These are phyloP conservation scores for Linnaemya vulpina DNA, from an alignment of 2,888 invertebrate genomes.

Conservation along the genomic window DNA sequence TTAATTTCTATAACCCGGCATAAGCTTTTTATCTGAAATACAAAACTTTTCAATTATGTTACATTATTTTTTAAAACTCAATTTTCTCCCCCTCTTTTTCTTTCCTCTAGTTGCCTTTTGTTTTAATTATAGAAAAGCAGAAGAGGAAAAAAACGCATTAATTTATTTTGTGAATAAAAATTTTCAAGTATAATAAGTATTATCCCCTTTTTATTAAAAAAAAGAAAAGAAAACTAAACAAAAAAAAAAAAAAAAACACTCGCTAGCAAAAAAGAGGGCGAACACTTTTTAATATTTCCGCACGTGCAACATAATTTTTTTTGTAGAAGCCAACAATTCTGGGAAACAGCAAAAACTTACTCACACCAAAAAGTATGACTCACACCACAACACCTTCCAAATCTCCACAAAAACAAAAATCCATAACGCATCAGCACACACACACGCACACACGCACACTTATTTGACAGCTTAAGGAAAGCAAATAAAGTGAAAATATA, in stretches of 20 bases:
- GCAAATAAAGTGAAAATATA: background rate
- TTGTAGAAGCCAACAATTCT: slow-evolving; percentile 17
- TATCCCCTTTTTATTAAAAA: slow-evolving; percentile 63
- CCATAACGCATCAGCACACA: slow-evolving; percentile 20
- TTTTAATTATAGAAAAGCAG: slow-evolving; percentile 38
- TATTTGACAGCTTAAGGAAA: slow-evolving; percentile 23
- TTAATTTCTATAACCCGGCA: background rate
- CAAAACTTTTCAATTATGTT: slow-evolving; percentile 29
- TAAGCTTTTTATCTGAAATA: slow-evolving; percentile 6
- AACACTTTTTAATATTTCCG: slow-evolving; percentile 64
- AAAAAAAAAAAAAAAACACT: slow-evolving; percentile 9
- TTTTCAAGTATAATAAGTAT: slow-evolving; percentile 50
- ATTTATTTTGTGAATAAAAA: slow-evolving; percentile 48
- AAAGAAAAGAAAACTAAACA: slow-evolving; percentile 37
- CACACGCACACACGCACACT: too few relatives aligned
- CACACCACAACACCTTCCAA: slow-evolving; percentile 55
- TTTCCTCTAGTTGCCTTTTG: background rate
- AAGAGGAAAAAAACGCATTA: slow-evolving; percentile 1
- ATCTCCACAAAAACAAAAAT: background rate
- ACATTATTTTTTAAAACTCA: slow-evolving; percentile 13
- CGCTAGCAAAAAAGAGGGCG: background rate
- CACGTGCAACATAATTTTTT: slow-evolving; percentile 58
- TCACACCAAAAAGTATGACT: slow-evolving; percentile 47
- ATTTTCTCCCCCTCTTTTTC: background rate
- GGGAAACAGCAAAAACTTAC: slow-evolving; percentile 19